Conservation (phyloP, 2,888 invertebrate genomes). For the Choreutis nemorana region DNA sequence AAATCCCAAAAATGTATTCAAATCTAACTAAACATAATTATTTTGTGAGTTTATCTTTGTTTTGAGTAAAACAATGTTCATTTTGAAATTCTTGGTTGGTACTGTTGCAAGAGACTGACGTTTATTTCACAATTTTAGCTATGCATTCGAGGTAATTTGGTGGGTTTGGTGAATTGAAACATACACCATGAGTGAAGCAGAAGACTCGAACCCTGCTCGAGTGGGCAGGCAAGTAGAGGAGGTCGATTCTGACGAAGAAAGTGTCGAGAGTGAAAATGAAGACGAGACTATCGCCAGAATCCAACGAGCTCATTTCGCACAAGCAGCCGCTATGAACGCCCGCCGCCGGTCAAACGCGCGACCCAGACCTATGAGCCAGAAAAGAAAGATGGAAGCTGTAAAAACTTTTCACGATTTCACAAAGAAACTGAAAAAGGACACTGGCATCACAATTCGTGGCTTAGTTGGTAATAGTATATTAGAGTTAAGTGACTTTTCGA, state of each 20-base stretch:
- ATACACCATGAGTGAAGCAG: constrained; percentile 37
- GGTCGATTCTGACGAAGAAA: constrained; percentile 42
- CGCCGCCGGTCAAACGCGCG: constrained; percentile 40
- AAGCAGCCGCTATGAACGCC: constrained; percentile 49
- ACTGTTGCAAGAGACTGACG: not conserved
- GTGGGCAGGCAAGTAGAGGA: constrained; percentile 33
- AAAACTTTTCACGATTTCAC: constrained; percentile 60
- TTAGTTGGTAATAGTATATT: constrained; percentile 56
- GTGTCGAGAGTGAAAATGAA: constrained; percentile 52
- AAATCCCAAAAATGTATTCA: not conserved
- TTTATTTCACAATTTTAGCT: not conserved
- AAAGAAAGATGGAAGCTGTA: constrained; percentile 60
- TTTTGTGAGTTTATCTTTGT: not conserved
- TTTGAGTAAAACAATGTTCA: no score
- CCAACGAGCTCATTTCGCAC: constrained; percentile 55
- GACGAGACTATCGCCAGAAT: constrained; percentile 58
- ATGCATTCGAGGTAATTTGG: constrained; percentile 1
- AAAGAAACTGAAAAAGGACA: constrained; percentile 60
- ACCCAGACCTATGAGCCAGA: constrained; percentile 51
- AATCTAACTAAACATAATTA: not conserved
- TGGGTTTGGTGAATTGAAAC: not conserved
- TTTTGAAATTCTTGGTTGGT: not conserved
- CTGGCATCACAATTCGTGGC: constrained; percentile 56
- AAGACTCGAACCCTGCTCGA: constrained; percentile 31
- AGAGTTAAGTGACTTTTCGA: constrained; percentile 57